These are phyloP conservation scores for Xestia ashworthii DNA, from an alignment of 2,888 invertebrate species.

Conservation along the genomic window DNA sequence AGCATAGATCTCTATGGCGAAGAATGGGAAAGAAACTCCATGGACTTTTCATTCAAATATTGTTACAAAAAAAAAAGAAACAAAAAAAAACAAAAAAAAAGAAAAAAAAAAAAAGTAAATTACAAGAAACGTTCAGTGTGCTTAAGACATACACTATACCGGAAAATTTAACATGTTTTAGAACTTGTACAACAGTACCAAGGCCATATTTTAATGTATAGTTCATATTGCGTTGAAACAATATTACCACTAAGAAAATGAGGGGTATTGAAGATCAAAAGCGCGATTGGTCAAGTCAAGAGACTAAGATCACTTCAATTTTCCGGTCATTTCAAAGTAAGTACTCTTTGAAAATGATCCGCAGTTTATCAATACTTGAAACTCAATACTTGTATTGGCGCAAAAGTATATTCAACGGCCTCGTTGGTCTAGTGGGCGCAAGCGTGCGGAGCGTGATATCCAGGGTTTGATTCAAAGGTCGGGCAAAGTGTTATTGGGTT, in stretches of 20 bases:
- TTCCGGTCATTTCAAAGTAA: conserved; percentile 19
- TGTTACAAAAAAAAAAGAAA: no score
- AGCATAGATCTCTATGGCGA: no score
- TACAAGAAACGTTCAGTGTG: not conserved
- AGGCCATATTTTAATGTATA: not conserved
- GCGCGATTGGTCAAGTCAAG: conserved; percentile 14
- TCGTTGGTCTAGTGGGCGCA: no score
- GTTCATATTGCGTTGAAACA: not conserved
- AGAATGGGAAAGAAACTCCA: no score
- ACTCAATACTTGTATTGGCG: not conserved
- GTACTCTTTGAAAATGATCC: conserved; percentile 23
- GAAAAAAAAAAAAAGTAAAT: no score
- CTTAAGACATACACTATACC: not conserved
- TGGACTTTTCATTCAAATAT: no score
- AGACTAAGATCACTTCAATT: conserved; percentile 16
- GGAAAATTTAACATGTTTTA: not conserved
- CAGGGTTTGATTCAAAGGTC: no score
- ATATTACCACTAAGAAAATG: not conserved
- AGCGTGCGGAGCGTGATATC: no score
- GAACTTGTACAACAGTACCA: not conserved
- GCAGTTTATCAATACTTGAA: not conserved
- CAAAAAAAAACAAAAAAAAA: no score
- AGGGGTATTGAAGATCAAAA: not conserved
- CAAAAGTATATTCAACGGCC: not conserved
- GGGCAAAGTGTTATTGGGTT: no score